Conservation (phyloP, 2,888 invertebrate genomes). For the Tridacna crocea region DNA sequence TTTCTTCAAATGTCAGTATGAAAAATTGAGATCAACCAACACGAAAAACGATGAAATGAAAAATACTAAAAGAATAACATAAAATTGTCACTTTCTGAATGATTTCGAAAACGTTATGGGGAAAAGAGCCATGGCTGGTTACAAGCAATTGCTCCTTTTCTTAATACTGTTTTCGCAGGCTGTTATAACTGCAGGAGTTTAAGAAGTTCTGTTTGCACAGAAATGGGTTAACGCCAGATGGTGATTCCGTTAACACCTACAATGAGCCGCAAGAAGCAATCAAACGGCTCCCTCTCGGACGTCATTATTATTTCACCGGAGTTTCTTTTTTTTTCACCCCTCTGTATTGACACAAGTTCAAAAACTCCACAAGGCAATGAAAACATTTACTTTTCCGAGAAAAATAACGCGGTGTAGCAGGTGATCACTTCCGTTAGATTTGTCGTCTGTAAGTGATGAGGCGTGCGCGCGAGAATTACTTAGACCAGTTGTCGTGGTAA, state of each 20-base stretch:
- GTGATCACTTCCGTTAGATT: slow-evolving; percentile 50
- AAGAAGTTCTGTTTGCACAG: too few species aligned
- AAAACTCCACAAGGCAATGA: slow-evolving; percentile 51
- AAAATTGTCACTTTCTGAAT: too few species aligned
- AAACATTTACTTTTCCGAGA: slow-evolving; percentile 56
- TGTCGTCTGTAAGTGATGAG: slow-evolving; percentile 51
- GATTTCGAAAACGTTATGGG: too few species aligned
- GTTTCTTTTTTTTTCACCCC: neutral
- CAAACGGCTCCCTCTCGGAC: neutral
- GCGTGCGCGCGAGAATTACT: slow-evolving; percentile 49
- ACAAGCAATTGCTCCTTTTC: too few species aligned
- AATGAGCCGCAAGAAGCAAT: neutral
- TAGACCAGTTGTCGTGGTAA: slow-evolving; percentile 50
- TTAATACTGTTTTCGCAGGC: too few species aligned
- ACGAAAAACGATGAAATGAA: too few species aligned
- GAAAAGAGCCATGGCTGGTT: too few species aligned
- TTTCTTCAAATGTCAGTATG: too few species aligned
- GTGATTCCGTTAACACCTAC: slow-evolving; percentile 10
- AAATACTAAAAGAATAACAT: too few species aligned
- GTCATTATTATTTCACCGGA: neutral
- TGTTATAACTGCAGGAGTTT: too few species aligned
- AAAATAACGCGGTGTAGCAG: slow-evolving; percentile 55
- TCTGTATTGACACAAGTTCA: slow-evolving; percentile 59
- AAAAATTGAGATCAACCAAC: too few species aligned
- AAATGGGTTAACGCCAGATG: neutral